Percentiles rank a stretch among this genome's conserved stretches.
These are phyloP conservation scores for Eulemur albifrons DNA, from an alignment of 2,797 vertebrate genomes.

Conservation along the genomic window DNA sequence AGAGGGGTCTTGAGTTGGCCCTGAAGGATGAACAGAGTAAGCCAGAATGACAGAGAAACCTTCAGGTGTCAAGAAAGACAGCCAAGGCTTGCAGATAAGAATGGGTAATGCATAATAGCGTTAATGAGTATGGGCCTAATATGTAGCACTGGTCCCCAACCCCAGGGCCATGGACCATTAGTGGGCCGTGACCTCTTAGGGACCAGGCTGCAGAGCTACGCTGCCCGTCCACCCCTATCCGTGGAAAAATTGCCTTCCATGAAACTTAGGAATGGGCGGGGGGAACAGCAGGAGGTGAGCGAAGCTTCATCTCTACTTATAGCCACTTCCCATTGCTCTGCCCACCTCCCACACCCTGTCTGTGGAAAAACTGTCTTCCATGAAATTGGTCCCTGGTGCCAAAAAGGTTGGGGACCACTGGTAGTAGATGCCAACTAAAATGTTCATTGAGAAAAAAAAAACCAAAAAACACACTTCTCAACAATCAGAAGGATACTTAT, in stretches of 20 bases:
- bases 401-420: no score
- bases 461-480: neutral
- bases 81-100: neutral
- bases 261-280: no score
- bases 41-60: neutral
- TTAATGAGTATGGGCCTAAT: neutral
- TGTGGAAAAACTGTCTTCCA: no score
- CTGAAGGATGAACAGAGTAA: neutral
- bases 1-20: neutral
- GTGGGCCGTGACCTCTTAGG: no score
- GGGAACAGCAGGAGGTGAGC: no score
- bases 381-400: no score
- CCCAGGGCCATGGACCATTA: no score
- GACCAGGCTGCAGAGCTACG: no score
- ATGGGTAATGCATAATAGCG: neutral
- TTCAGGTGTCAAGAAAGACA: neutral
- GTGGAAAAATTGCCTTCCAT: no score
- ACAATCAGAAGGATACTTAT: neutral
- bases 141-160: neutral
- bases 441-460: neutral
- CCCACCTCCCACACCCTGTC: no score
- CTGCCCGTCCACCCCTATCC: rapidly evolving
- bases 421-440: neutral
- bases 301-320: no score
- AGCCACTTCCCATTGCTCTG: no score